Percentiles rank a stretch among this genome's conserved stretches.
Evolutionary conservation across 2,888 invertebrate genomes (phyloP).

Genomic region (Chrysopilus asiliformis): DNA sequence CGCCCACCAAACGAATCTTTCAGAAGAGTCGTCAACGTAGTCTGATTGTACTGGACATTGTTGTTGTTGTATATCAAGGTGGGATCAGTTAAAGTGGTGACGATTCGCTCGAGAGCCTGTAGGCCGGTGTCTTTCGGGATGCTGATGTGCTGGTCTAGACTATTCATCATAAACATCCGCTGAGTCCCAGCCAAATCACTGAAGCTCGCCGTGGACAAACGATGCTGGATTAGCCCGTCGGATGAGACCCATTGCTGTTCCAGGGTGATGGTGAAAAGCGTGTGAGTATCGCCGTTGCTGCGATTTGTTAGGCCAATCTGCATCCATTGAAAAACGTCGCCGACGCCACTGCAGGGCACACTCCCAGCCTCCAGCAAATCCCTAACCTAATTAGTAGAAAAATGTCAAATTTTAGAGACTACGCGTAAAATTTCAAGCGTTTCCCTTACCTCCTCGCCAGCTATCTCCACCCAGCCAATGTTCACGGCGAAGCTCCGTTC

Average conservation of each 20-base stretch:
- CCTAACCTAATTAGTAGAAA: conserved; percentile 33
- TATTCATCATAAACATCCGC: conserved; percentile 36
- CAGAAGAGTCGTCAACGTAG: conserved; percentile 52
- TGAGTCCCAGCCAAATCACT: conserved; percentile 51
- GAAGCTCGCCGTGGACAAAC: conserved; percentile 60
- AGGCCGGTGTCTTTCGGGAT: conserved; percentile 48
- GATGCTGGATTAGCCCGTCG: conserved; percentile 53
- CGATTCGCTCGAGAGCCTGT: conserved; percentile 51
- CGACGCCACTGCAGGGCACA: conserved; percentile 46
- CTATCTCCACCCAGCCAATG: conserved; percentile 61
- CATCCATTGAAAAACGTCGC: conserved; percentile 56
- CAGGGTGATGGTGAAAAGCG: conserved; percentile 56
- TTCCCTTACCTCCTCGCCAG: conserved; percentile 50
- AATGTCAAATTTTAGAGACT: conserved; percentile 22
- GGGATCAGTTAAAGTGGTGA: conserved; percentile 43
- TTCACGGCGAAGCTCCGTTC: conserved; percentile 52
- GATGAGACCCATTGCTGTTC: conserved; percentile 60
- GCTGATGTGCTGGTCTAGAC: conserved; percentile 36
- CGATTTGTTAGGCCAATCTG: conserved; percentile 50
- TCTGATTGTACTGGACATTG: conserved; percentile 41
- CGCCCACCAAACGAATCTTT: conserved; percentile 65
- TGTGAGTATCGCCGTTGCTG: conserved; percentile 44
- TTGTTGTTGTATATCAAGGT: conserved; percentile 25
- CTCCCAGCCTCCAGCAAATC: conserved; percentile 42
- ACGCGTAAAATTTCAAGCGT: no score